Base-by-base conservation (phyloP, 2,888 invertebrate species). In the Drosophila meridionalis region DNA sequence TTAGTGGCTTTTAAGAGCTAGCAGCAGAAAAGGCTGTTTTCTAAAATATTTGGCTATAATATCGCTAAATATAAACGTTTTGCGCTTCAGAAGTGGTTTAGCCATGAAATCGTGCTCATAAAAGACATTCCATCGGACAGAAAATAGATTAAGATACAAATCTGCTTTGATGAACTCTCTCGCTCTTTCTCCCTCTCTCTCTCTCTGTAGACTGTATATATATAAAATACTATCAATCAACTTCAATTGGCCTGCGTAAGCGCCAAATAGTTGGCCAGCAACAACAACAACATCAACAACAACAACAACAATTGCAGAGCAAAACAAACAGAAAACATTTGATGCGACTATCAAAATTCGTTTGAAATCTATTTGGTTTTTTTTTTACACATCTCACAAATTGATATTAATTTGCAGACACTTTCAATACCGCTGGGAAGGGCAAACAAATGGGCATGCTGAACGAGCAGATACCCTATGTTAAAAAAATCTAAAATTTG, bases 321-420 rank as follows among this genome's bases (percentile, higher is more conserved):
- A 73, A 65, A 65, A 69, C 48, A 63, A 78, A 67, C 69, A 74
- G 59, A 73, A 71, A 70, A 65, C 50, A 80, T 78, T 76, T 80
- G 60, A 62, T 68, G 68, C n/a, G 67, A 57, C 81, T 79, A 81
- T 78, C 82, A 77, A 79, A 79, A 70, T 70, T 80, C 63, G 59
- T 80, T 61, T 42, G 43, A 28, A 12, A 52, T 73, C 43, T 73
- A 40, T 65, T 48, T 42, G 70, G 58, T 30, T 48, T 52, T 52
- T 42, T 36, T 52, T 30, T 45, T 52, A 30, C 12, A 55, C 58
- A 50, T 58, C 55, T 66, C 61, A 81, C 81, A 86, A 90, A 90
- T 83, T 89, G 90, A 87, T 87, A 87, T 87, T 88, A 90, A 87
- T 87, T 90, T 90, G 85, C 90, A 91, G 83, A 91, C 89, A 90